Evolutionary conservation across 2,113 vertebrate genomes (phyloP), one percentile per base, ranked within the genome.

Genomic region (Phalacrocorax carbo): DNA sequence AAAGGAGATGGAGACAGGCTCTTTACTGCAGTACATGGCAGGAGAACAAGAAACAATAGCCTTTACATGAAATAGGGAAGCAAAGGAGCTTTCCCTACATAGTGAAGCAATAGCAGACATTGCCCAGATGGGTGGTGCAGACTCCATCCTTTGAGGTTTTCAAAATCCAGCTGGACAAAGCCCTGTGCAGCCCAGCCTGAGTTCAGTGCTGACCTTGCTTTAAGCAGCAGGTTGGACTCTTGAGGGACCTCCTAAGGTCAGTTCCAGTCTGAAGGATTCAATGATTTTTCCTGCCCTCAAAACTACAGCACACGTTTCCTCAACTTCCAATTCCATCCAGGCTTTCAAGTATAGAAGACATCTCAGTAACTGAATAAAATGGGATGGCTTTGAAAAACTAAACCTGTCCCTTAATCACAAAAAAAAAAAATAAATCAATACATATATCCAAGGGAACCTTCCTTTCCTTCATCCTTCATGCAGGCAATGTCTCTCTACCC

Each of bases 371-470:
- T 86, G 77, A 93, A 81, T 75, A 66, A 80, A 90, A 58, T 19
- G 3, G 21, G 10, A 66, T 42, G n/a, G 22, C 48, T 88, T 80
- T 86, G 19, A 81, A 94, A 86, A 95, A 57, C 30, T 30, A 72
- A 94, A 68, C 17, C 6, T 73, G 26, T 68, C 91, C 71, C 46
- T 94, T 96, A 92, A 83, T 88, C 49, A 78, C 60, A 55, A 27
- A 65, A 2, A 55, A 27, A 65, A 2, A 88, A n/a, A n/a, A n/a
- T n/a, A n/a, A 86, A 82, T 82, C 77, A 76, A 81, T 92, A 91
- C 46, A 81, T 29, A 32, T 83, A 88, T 19, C 36, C 8, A 8
- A 78, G 30, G 8, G 23, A 96, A 79, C 46, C 46, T 93, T 88
- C 62, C 20, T 17, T 85, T 32, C 52, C 42, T 93, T 71, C 87